Conservation (phyloP, 2,888 invertebrate genomes). For the Choreutis nemorana region DNA sequence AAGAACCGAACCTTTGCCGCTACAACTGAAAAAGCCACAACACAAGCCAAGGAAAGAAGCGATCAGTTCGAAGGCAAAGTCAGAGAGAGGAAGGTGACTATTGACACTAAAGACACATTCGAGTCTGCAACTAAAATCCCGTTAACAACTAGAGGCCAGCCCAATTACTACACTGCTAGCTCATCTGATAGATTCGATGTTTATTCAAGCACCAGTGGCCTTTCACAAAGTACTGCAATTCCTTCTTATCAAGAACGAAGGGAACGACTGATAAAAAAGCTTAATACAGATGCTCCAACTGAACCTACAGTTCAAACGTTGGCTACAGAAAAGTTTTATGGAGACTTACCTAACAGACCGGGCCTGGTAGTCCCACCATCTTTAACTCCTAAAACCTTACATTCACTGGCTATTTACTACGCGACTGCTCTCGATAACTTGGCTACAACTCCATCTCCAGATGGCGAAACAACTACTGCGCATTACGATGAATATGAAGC, state of each 20-base stretch:
- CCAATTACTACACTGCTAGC: conserved; percentile 22
- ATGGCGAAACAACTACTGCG: conserved; percentile 33
- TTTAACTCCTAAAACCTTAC: conserved; percentile 78
- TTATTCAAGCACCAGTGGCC: conserved; percentile 25
- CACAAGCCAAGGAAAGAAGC: conserved; percentile 28
- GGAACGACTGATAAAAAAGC: conserved; percentile 73
- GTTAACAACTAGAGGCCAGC: conserved; percentile 28
- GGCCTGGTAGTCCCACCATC: conserved; percentile 77
- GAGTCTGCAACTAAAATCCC: conserved; percentile 55
- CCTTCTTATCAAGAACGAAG: conserved; percentile 70
- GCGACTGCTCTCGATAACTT: conserved; percentile 73
- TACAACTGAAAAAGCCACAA: conserved; percentile 26
- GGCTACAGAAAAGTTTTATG: conserved; percentile 51
- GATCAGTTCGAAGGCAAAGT: conserved; percentile 18
- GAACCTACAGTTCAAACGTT: conserved; percentile 42
- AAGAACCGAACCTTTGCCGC: conserved; percentile 35
- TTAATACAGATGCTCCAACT: conserved; percentile 63
- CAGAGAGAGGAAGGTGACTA: conserved; percentile 21
- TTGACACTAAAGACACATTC: conserved; percentile 32
- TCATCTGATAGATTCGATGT: conserved; percentile 30
- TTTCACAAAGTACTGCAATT: conserved; percentile 31
- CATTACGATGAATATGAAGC: conserved; percentile 39
- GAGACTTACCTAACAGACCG: conserved; percentile 53
- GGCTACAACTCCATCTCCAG: conserved; percentile 42
- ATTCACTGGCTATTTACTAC: conserved; percentile 82